A percentile compares a stretch with the other conserved stretches of the same genome.
Evolutionary conservation across 2,888 invertebrate genomes (phyloP).

Genomic region (Crematogaster levior): DNA sequence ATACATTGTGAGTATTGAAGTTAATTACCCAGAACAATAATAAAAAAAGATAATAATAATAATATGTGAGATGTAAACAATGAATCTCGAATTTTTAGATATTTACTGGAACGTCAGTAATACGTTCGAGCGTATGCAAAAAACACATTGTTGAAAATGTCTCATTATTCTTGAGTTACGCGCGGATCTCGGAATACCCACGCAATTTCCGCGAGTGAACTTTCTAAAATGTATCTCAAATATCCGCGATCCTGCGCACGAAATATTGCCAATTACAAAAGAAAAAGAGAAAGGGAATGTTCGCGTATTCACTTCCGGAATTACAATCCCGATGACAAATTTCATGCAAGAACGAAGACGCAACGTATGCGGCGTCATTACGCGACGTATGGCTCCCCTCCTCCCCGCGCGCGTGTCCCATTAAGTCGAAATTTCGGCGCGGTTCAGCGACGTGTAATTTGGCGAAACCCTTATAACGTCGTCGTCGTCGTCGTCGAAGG

Average conservation of each 20-base stretch:
- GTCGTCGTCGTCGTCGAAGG: slow-evolving; percentile 62
- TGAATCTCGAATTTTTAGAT: not conserved
- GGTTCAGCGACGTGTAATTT: slow-evolving; percentile 61
- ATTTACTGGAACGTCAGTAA: not conserved
- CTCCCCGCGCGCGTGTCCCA: slow-evolving; percentile 22
- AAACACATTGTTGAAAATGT: not conserved
- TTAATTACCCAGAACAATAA: not conserved
- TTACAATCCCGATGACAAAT: slow-evolving; percentile 23
- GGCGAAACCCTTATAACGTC: slow-evolving; percentile 54
- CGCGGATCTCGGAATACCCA: not conserved
- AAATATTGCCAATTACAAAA: not conserved
- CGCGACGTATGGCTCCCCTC: slow-evolving; percentile 36
- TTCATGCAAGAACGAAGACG: slow-evolving; percentile 28
- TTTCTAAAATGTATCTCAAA: slow-evolving; percentile 18
- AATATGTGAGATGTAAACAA: not conserved
- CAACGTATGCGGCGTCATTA: slow-evolving; percentile 44
- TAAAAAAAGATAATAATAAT: too few relatives aligned
- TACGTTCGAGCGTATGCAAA: not conserved
- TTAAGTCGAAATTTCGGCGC: slow-evolving; percentile 58
- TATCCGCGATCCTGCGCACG: not conserved
- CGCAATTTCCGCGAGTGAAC: not conserved
- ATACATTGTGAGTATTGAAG: too few relatives aligned
- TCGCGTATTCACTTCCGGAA: not conserved
- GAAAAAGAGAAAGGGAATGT: not conserved
- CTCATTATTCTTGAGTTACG: not conserved